Evolutionary conservation across 2,113 vertebrate genomes (phyloP).

Genomic region (Myotis davidii): DNA sequence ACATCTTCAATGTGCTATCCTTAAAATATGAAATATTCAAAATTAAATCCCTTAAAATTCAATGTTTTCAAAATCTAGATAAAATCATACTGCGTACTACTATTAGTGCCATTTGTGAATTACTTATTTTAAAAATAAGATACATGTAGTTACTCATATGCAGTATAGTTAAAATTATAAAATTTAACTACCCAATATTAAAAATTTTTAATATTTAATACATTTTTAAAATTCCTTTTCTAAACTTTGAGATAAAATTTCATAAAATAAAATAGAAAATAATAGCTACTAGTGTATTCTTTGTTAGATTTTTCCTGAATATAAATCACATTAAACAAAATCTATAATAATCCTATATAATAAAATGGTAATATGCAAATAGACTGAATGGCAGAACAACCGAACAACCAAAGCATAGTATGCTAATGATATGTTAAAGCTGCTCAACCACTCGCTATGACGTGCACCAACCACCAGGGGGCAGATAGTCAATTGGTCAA

Average conservation of each 20-base stretch:
- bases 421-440: too few species aligned
- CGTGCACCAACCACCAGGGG: too few species aligned
- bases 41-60: neutral
- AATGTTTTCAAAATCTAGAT: neutral
- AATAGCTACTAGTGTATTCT: neutral
- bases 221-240: neutral
- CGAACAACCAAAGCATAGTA: too few species aligned
- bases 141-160: neutral
- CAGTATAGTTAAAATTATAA: neutral
- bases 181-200: too few species aligned
- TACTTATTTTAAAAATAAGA: slow-evolving; percentile 33
- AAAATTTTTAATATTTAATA: neutral
- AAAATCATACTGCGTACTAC: neutral
- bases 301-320: neutral
- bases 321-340: slow-evolving; percentile 9
- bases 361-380: too few species aligned
- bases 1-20: neutral
- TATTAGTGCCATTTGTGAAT: neutral
- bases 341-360: neutral
- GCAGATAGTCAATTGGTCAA: too few species aligned
- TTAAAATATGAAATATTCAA: neutral
- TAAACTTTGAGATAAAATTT: slow-evolving; percentile 22
- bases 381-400: too few species aligned
- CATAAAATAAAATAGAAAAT: neutral
- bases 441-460: too few species aligned